Base-by-base conservation (phyloP, 2,113 vertebrate species). In the Menidia beryllina region DNA sequence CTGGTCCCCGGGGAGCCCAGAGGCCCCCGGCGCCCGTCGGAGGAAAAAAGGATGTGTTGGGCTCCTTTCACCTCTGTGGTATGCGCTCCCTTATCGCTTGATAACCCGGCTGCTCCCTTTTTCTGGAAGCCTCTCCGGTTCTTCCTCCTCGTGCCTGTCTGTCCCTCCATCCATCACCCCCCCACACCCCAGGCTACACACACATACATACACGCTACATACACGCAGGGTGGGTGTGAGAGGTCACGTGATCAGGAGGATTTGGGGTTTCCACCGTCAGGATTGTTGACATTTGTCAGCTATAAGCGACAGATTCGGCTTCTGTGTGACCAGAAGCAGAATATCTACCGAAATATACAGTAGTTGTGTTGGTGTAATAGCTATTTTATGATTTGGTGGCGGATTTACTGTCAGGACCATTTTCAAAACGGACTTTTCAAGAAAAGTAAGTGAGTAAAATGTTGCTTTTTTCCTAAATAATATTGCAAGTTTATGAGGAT, bases 251-350 rank as follows among this genome's bases (percentile, higher is more conserved):
- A 72, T 69, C 34, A 3, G 72, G 50, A 34, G 70, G 72, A 81
- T 76, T 85, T n/a, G n/a, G n/a, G 77, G 61, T 30, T 66, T 55
- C 55, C 54, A 86, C 89, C 75, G 82, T 87, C 86, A 75, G 77
- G 66, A 83, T 86, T 78, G n/a, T 82, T 85, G 86, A 88, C 82
- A 69, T 62, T 66, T 81, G 81, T 77, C 50, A 45, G 78, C 2
- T 74, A 53, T 59, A 52, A 69, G 56, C 68, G 51, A 69, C 38
- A 55, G 54, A 83, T 65, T 8, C 68, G 77, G 53, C 55, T 41
- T 66, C 26, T 19, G 17, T 48, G 53, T 26, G 47, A n/a, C n/a
- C n/a, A n/a, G n/a, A n/a, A n/a, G n/a, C n/a, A n/a, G n/a, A n/a
- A n/a, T n/a, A n/a, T n/a, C n/a, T n/a, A n/a, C n/a, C n/a, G n/a